Percentiles rank a stretch among this genome's conserved stretches.
Conservation (phyloP, 2,888 invertebrate genomes). For the Agrilus biguttatus region DNA sequence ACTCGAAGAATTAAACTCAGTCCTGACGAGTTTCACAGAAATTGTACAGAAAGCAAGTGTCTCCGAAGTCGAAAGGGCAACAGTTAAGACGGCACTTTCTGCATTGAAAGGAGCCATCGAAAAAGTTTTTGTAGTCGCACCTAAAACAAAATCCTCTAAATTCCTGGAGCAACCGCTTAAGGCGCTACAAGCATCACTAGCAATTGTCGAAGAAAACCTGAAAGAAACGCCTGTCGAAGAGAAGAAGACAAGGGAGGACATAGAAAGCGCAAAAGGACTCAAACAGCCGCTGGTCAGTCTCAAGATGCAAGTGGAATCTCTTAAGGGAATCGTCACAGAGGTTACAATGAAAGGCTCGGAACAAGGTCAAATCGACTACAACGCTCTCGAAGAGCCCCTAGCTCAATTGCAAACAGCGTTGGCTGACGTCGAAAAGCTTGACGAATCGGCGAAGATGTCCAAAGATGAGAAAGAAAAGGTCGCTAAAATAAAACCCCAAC, state of each 20-base stretch:
- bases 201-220: background rate
- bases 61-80: constrained; percentile 7
- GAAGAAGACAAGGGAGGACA: too few relatives aligned
- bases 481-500: constrained; percentile 1
- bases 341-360: too few relatives aligned
- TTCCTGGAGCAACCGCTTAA: constrained; percentile 10
- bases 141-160: constrained; percentile 4
- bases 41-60: constrained; percentile 8
- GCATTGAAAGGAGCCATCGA: constrained; percentile 8
- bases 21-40: background rate
- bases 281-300: too few relatives aligned
- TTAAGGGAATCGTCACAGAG: too few relatives aligned
- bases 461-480: constrained; percentile 1
- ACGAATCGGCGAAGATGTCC: background rate
- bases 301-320: too few relatives aligned
- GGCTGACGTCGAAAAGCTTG: background rate
- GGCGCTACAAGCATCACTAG: constrained; percentile 9
- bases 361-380: too few relatives aligned
- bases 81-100: constrained; percentile 6
- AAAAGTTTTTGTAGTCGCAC: background rate
- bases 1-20: background rate
- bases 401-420: background rate
- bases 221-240: too few relatives aligned
- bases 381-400: too few relatives aligned
- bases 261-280: too few relatives aligned